Evolutionary conservation across 2,113 vertebrate genomes (phyloP), one percentile per base, ranked within the genome.

Genomic region (Corvus moneduloides): DNA sequence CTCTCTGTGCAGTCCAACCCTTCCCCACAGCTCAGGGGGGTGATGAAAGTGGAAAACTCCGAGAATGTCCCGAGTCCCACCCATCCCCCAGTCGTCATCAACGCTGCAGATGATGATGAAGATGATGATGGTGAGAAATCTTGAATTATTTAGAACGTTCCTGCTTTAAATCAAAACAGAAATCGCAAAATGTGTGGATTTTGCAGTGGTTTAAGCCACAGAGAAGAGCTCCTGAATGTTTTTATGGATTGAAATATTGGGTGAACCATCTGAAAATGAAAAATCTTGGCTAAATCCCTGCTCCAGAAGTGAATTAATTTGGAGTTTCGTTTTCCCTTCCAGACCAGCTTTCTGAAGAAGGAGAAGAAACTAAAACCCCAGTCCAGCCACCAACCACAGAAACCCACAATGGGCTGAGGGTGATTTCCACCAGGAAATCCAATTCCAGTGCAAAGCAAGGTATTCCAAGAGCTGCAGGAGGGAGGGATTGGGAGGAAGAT

Each of bases 311-410:
- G 0, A 11, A 49, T 28, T 11, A 0, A 32, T 43, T 61, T 24
- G 4, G 20, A 4, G 22, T 11, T 82, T 18, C 6, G 10, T 68
- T 69, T 96, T 86, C 16, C 21, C n/a, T 96, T 97, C 32, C 95
- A 99, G 99, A 99, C 96, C 99, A 99, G 48, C 98, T 99, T 93
- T 99, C 99, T 76, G 99, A 99, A 93, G 99, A 99, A 97, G 99
- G 99, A 91, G 99, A 99, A 54, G 99, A 99, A 80, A 90, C 96
- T 74, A 98, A 98, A 96, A 82, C 96, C 19, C 97, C 98, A 10
- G 58, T 91, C 44, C 97, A 97, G 44, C 97, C 97, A 9, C 95
- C 97, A 22, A 4, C 86, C 37, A 13, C 97, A 6, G 98, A 98
- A 37, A 33, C 51, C 69, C 97, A 97, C 77, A 98, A 98, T 30